phyloP scores from a whole-genome alignment of 2,797 vertebrate species.

The Bovichtus diacanthus region DNA sequence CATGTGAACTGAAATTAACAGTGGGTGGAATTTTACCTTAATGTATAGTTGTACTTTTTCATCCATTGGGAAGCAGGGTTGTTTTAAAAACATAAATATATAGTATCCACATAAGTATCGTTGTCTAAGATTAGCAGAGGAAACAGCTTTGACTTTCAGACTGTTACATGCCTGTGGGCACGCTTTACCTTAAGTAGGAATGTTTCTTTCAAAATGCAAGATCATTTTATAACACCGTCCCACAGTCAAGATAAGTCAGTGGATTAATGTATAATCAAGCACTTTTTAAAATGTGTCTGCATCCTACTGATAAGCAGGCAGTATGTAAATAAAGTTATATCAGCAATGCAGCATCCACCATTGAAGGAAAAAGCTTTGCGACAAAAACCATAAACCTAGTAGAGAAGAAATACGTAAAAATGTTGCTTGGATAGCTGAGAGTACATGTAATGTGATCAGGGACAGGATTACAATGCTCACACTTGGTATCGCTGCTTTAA shows the following conservation, averaged over 20 bases:
- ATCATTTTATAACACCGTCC: slow-evolving; percentile 34
- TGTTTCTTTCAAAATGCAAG: slow-evolving; percentile 22
- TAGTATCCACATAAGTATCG: slow-evolving; percentile 3
- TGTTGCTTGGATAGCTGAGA: not conserved
- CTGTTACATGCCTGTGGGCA: slow-evolving; percentile 39
- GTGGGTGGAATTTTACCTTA: not conserved
- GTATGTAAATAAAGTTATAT: slow-evolving; percentile 62
- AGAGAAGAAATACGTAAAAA: not conserved
- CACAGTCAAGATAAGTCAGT: slow-evolving; percentile 46
- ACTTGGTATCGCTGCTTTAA: not conserved
- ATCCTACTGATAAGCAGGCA: slow-evolving; percentile 61
- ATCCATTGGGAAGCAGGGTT: not conserved
- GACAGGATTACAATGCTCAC: slow-evolving; percentile 2
- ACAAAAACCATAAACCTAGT: slow-evolving; percentile 15
- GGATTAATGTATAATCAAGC: slow-evolving; percentile 58
- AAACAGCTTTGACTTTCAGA: slow-evolving; percentile 23
- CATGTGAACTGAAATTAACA: not conserved
- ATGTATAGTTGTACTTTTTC: not conserved
- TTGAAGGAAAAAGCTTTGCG: slow-evolving; percentile 28
- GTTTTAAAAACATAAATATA: not conserved
- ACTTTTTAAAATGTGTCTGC: slow-evolving; percentile 58
- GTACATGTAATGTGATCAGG: not conserved
- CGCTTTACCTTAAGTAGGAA: slow-evolving; percentile 57
- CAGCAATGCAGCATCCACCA: slow-evolving; percentile 30
- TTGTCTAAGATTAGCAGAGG: slow-evolving; percentile 38